A percentile compares a stretch with the other conserved stretches of the same genome.
Conservation (phyloP, 2,797 vertebrate genomes). For the Melanotaenia nigrans region DNA sequence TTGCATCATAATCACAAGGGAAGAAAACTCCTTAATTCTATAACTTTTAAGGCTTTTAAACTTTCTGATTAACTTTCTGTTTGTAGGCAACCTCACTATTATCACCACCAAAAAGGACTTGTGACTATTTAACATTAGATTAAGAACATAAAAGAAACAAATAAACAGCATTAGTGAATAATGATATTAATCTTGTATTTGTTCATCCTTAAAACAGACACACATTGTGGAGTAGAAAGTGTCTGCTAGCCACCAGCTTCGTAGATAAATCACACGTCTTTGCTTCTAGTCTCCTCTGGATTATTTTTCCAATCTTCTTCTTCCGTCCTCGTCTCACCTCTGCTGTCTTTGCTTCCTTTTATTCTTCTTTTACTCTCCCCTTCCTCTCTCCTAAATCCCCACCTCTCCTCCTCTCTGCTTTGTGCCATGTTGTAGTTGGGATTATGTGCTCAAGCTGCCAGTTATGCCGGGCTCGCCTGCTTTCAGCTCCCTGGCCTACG, state of each 20-base stretch:
- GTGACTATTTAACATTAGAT: too few relatives aligned
- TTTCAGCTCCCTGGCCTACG: conserved; percentile 19
- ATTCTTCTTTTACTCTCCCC: conserved; percentile 2
- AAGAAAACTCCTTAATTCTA: conserved; percentile 28
- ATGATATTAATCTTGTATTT: too few relatives aligned
- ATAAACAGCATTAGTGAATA: too few relatives aligned
- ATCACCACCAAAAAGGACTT: too few relatives aligned
- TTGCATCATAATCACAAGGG: conserved; percentile 32
- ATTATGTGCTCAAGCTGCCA: conserved; percentile 69
- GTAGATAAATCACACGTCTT: too few relatives aligned
- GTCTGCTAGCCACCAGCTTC: too few relatives aligned
- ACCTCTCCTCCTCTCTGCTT: conserved; percentile 36
- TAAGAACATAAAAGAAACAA: too few relatives aligned
- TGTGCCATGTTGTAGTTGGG: conserved; percentile 58
- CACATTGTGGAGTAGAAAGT: too few relatives aligned
- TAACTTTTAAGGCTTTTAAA: conserved; percentile 17
- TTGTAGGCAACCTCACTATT: not conserved
- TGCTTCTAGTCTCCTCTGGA: conserved; percentile 1
- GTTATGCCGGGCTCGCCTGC: conserved; percentile 39
- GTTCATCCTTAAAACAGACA: too few relatives aligned
- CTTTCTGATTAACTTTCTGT: conserved; percentile 20
- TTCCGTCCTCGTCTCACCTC: conserved; percentile 15
- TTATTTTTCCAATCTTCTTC: not conserved
- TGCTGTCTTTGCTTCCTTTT: not conserved
- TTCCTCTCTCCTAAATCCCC: conserved; percentile 6